These are phyloP conservation scores for Drosophila yooni DNA, from an alignment of 2,888 invertebrate genomes.

Conservation along the genomic window DNA sequence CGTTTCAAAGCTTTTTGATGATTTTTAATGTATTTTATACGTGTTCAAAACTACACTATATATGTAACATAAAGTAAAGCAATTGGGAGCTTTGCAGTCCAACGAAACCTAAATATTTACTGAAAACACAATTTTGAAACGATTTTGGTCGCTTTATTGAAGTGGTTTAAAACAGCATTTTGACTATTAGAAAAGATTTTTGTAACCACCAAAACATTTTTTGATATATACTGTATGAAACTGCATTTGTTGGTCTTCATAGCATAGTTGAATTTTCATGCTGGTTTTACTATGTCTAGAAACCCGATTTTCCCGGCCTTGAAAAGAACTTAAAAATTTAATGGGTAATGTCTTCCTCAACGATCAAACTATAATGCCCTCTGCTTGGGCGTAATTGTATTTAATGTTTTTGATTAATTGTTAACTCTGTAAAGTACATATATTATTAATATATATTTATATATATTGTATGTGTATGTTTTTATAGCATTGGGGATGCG, in stretches of 20 bases:
- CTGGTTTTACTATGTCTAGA: neutral
- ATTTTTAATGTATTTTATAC: neutral
- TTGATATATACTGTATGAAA: conserved; percentile 1
- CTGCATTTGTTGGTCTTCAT: conserved; percentile 2
- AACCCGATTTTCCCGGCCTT: conserved; percentile 1
- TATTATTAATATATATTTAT: neutral
- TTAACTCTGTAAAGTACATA: conserved; percentile 9
- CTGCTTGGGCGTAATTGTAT: neutral
- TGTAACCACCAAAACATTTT: neutral
- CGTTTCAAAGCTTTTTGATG: neutral
- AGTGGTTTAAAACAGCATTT: neutral
- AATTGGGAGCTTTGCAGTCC: neutral
- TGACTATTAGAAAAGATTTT: neutral
- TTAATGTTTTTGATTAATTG: conserved; percentile 11
- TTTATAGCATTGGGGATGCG: conserved; percentile 1
- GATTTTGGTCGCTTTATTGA: neutral
- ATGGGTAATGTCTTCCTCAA: neutral
- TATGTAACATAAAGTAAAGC: neutral
- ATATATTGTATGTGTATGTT: conserved; percentile 6
- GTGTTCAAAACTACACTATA: neutral
- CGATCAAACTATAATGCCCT: neutral
- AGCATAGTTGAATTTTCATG: neutral
- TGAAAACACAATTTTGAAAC: neutral
- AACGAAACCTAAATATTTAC: neutral
- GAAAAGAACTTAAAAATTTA: neutral